Evolutionary conservation across 2,113 vertebrate species (phyloP).

Genomic region (Bettongia penicillata): DNA sequence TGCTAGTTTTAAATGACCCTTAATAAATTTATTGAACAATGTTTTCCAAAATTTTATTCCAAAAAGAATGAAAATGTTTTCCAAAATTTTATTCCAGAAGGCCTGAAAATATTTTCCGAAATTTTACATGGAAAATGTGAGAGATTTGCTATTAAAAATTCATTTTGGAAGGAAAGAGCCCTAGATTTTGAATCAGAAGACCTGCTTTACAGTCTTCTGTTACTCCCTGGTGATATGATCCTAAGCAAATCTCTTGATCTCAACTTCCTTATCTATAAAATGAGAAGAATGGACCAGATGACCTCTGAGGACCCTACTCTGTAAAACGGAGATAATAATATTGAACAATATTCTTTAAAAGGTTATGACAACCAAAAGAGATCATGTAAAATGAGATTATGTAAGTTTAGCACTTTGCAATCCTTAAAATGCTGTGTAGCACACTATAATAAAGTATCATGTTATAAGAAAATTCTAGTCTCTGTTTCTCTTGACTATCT

Average conservation of each 20-base stretch:
- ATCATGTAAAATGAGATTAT: neutral
- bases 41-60: neutral
- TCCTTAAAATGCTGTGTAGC: neutral
- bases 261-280: neutral
- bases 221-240: neutral
- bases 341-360: neutral
- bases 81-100: constrained; percentile 1
- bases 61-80: neutral
- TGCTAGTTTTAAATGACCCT: neutral
- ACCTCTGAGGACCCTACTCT: neutral
- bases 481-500: neutral
- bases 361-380: neutral
- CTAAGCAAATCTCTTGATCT: neutral
- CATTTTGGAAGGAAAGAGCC: neutral
- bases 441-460: neutral
- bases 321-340: neutral
- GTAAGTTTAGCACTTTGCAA: neutral
- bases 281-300: neutral
- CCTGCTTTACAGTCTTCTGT: neutral
- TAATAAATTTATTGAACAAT: neutral
- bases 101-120: constrained; percentile 3
- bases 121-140: neutral
- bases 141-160: neutral
- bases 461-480: neutral
- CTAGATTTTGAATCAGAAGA: neutral